Evolutionary conservation across 2,888 invertebrate species (phyloP), one percentile per base, ranked within the genome.

Genomic region (Cataglyphis livida): DNA sequence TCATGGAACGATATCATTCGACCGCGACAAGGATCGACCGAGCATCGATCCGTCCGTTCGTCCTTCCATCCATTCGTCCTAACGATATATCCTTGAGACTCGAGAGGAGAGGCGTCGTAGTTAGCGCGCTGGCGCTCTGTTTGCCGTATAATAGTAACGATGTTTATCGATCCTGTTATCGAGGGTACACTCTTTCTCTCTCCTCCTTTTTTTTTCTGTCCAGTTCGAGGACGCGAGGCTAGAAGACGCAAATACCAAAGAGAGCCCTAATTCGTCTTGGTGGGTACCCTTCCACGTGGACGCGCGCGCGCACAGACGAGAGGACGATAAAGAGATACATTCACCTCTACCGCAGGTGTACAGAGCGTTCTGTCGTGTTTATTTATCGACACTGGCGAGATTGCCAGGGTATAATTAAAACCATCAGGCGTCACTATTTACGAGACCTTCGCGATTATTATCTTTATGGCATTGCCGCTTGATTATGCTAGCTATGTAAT

Each of bases 141-240:
- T 92, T 92, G 88, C 90, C 85, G 85, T 91, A 89, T 92, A 93
- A 92, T 92, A 92, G 92, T 92, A 93, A 93, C 91, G 91, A 93
- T 93, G 93, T 93, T 93, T 93, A 93, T 93, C 91, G 92, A 93
- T 93, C 92, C 91, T 91, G 91, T 93, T 94, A 94, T 93, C 93
- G 91, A 89, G 87, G 87, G 86, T 87, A 87, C 87, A 84, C 79
- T 87, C 71, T 44, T 12, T 78, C 25, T 54, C 66, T 75, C 48
- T 74, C 15, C 28, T 35, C 25, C 51, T 38, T 35, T 35, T n/a
- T 32, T 15, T 44, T 25, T 66, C 59, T 18, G 70, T 61, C 12
- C 70, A 59, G 76, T 82, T 83, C 82, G 87, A 88, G 89, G 86
- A 86, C 89, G 84, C 57, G 78, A n/a, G 51, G 51, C 61, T 54